Percentiles rank a stretch among this genome's conserved stretches.
These are phyloP conservation scores for Etheostoma cragini DNA, from an alignment of 2,113 vertebrate genomes.

Conservation along the genomic window DNA sequence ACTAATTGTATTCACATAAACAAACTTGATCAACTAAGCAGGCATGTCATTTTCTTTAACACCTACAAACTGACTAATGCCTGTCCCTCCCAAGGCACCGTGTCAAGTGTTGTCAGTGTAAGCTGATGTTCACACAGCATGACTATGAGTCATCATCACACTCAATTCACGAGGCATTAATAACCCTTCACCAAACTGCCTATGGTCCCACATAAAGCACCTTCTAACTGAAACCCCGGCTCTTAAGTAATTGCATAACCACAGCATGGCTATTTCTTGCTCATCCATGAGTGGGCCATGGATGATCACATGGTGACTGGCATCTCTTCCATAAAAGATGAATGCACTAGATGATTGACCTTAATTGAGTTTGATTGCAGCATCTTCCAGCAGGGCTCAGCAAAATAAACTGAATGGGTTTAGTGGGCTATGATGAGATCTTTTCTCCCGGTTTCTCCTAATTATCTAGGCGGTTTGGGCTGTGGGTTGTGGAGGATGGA, in stretches of 20 bases:
- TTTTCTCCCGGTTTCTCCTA: conserved; percentile 60
- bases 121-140: conserved; percentile 31
- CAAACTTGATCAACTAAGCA: conserved; percentile 10
- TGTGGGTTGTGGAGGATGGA: neutral
- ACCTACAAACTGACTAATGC: conserved; percentile 49
- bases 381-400: conserved; percentile 60
- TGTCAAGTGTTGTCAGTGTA: conserved; percentile 47
- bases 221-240: conserved; percentile 7
- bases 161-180: conserved; percentile 17
- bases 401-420: conserved; percentile 73
- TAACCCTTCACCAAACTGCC: conserved; percentile 7
- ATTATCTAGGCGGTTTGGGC: conserved; percentile 52
- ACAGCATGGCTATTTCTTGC: conserved; percentile 24
- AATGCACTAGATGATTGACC: conserved; percentile 61
- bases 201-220: conserved; percentile 21
- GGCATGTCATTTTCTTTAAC: conserved; percentile 18
- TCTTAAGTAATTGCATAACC: conserved; percentile 59
- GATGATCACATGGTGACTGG: conserved; percentile 42
- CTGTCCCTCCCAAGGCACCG: conserved; percentile 7
- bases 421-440: conserved; percentile 78
- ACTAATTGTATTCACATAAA: neutral
- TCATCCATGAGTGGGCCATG: conserved; percentile 31
- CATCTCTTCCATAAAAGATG: conserved; percentile 41
- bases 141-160: conserved; percentile 47
- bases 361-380: conserved; percentile 78